Conservation (phyloP, 2,888 invertebrate genomes). For the Sesia apiformis region DNA sequence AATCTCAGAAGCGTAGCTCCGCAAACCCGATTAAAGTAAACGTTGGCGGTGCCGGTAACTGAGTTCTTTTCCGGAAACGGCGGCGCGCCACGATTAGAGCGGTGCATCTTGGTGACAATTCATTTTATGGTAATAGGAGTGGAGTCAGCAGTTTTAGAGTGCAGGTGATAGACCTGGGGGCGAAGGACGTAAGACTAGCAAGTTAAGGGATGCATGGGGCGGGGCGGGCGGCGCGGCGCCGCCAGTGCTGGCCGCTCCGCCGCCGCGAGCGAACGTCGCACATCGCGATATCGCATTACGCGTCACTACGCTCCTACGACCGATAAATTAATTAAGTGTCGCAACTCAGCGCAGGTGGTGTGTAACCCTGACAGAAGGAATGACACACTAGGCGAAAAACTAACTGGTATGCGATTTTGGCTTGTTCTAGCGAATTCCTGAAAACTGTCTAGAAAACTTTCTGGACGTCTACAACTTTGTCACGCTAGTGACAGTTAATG, state of each 20-base stretch:
- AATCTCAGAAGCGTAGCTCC: not conserved
- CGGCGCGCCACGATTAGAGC: slow-evolving; percentile 20
- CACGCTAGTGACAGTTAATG: too few species aligned
- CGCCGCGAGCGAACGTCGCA: slow-evolving; percentile 54
- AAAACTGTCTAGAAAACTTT: too few species aligned
- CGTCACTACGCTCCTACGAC: slow-evolving; percentile 21
- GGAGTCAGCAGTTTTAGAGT: slow-evolving; percentile 53
- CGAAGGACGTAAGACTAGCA: slow-evolving; percentile 30
- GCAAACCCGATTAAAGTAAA: slow-evolving; percentile 17
- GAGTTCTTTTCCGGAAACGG: slow-evolving; percentile 17
- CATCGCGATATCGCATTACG: slow-evolving; percentile 2
- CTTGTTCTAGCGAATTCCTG: not conserved
- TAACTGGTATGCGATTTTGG: slow-evolving; percentile 36
- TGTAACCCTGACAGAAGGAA: slow-evolving; percentile 28
- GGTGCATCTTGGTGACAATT: slow-evolving; percentile 36
- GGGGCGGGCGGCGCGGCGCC: slow-evolving; percentile 42
- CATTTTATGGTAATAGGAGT: slow-evolving; percentile 64
- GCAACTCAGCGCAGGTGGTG: slow-evolving; percentile 44
- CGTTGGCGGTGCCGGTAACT: slow-evolving; percentile 8
- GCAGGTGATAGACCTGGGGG: slow-evolving; percentile 44
- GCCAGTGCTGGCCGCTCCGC: slow-evolving; percentile 59
- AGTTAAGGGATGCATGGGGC: slow-evolving; percentile 20
- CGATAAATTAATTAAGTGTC: slow-evolving; percentile 63
- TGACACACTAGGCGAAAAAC: slow-evolving; percentile 23
- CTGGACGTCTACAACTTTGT: too few species aligned